Evolutionary conservation across 2,888 invertebrate genomes (phyloP).

Genomic region (Buathra laborator): DNA sequence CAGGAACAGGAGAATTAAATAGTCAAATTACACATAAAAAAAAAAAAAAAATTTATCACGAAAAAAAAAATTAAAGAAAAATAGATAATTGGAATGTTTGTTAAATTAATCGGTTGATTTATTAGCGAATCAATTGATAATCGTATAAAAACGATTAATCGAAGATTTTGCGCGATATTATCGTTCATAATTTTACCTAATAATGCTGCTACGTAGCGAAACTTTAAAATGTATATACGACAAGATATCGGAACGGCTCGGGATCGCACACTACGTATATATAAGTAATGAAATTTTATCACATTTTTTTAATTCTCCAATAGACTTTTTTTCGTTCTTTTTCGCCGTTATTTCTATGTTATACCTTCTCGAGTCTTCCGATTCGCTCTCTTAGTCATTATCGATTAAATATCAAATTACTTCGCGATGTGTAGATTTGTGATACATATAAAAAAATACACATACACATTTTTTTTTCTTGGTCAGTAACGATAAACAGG

Average conservation of each 20-base stretch:
- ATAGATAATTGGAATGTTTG: constrained; percentile 43
- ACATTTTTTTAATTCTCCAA: neutral
- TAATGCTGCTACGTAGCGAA: constrained; percentile 23
- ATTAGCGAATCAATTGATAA: constrained; percentile 4
- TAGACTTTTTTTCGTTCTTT: neutral
- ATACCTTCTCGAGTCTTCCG: constrained; percentile 62
- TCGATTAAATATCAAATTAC: constrained; percentile 30
- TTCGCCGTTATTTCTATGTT: constrained; percentile 23
- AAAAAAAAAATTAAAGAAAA: constrained; percentile 55
- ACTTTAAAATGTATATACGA: constrained; percentile 62
- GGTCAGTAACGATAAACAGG: constrained; percentile 35
- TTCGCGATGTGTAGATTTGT: neutral
- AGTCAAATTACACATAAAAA: constrained; percentile 12
- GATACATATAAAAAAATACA: constrained; percentile 16
- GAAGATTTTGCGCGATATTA: constrained; percentile 34
- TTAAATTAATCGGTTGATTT: constrained; percentile 17
- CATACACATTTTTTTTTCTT: constrained; percentile 27
- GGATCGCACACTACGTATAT: constrained; percentile 34
- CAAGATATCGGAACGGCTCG: constrained; percentile 65
- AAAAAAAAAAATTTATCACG: constrained; percentile 3
- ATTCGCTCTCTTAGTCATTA: constrained; percentile 63
- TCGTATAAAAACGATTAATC: neutral
- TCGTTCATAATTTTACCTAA: constrained; percentile 14
- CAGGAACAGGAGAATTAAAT: constrained; percentile 77
- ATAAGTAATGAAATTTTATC: constrained; percentile 21